phyloP scores from a whole-genome alignment of 2,888 invertebrate genomes.

The Gasteruption jaculator region DNA sequence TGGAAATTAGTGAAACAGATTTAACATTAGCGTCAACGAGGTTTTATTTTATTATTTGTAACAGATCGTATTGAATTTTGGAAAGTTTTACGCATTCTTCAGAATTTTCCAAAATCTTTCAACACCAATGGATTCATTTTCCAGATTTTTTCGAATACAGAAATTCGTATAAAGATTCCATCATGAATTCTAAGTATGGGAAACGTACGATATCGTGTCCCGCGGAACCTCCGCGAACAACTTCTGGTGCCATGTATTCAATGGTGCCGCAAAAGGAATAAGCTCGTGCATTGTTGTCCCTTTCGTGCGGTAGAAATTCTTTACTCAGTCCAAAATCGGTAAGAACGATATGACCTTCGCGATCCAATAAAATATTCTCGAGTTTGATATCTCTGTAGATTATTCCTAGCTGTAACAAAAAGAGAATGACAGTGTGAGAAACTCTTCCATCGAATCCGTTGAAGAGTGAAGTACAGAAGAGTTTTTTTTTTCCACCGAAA shows the following conservation, averaged over 20 bases:
- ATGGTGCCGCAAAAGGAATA: slow-evolving; percentile 98
- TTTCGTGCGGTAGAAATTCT: slow-evolving; percentile 72
- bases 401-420: slow-evolving; percentile 78
- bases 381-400: slow-evolving; percentile 97
- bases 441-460: too few species aligned
- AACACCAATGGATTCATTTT: too few species aligned
- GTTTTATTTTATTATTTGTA: not conserved
- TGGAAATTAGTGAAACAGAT: slow-evolving; percentile 50
- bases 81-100: not conserved
- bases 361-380: slow-evolving; percentile 93
- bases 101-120: too few species aligned
- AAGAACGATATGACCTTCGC: slow-evolving; percentile 90
- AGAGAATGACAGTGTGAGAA: slow-evolving; percentile 5
- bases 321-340: slow-evolving; percentile 98
- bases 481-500: too few species aligned
- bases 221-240: slow-evolving; percentile 73
- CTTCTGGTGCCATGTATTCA: slow-evolving; percentile 96
- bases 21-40: not conserved
- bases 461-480: too few species aligned
- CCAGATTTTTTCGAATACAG: too few species aligned
- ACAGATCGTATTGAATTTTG: not conserved
- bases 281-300: slow-evolving; percentile 71
- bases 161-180: too few species aligned
- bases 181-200: not conserved
- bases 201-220: slow-evolving; percentile 96